Base-by-base conservation (phyloP, 1,140 invertebrate genomes). In the Macrotrachela quadricornifera region DNA sequence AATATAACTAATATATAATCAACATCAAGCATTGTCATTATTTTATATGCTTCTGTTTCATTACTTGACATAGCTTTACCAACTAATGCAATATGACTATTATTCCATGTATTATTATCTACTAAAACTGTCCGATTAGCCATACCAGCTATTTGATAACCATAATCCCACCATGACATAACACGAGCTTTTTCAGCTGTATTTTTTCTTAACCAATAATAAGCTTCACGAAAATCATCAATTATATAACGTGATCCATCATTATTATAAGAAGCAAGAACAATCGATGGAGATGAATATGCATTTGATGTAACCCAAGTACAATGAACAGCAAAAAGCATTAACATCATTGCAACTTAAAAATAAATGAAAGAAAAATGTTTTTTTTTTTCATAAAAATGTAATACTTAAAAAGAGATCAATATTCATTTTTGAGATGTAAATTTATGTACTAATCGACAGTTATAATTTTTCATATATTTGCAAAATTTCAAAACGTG, bases 31-130 rank as follows among this genome's bases (percentile, higher is more conserved):
- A 79, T 79, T 15, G 81, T 82, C 90, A 97, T 96, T 21, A 97
- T 97, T 57, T 90, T 79, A 68, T 96, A 96, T 0, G 92, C 91
- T 46, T 85, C 85, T 59, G 78, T 81, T 73, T 99, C 92, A 63
- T 90, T 92, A n/a, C 86, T 92, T 6, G 90, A 87, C 92, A 97
- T 96, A 0, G 92, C 91, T 71, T 97, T 95, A 10, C 92, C 92
- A 60, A 77, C 87, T 46, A 95, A 70, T 11, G 91, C 90, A 64
- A 99, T 99, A 67, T 99, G 92, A 60, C 85, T 92, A 71, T 99
- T 99, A 69, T 99, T 99, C 92, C 92, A 97, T 0, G 92, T 97
- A 59, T 78, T 78, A 71, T 99, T 99, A 70, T 97, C 92, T 4
- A 97, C 92, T 56, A 99, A 71, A 0, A 90, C 96, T 44, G 92